Evolutionary conservation across 2,113 vertebrate species (phyloP).

Genomic region (Carassius carassius): DNA sequence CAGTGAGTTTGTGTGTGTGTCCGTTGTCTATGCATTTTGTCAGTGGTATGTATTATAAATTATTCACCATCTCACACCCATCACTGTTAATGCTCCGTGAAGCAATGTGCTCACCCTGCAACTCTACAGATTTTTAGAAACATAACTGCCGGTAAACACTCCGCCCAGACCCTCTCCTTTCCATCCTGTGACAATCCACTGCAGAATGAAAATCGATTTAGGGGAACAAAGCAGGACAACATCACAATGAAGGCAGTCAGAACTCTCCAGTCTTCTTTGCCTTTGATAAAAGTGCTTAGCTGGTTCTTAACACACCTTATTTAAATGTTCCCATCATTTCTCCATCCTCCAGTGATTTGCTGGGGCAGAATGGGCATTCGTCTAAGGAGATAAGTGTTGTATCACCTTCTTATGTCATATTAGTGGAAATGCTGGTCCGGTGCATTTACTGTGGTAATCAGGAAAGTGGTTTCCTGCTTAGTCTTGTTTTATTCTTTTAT

Average conservation of each 20-base stretch:
- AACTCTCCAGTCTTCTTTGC: constrained; percentile 47
- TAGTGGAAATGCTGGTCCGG: constrained; percentile 44
- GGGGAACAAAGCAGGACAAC: constrained; percentile 59
- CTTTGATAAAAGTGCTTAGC: constrained; percentile 54
- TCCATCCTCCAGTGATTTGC: constrained; percentile 7
- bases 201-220: constrained; percentile 65
- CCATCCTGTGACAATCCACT: constrained; percentile 43
- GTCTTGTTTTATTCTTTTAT: constrained; percentile 26
- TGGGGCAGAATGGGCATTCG: constrained; percentile 41
- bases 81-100: constrained; percentile 36
- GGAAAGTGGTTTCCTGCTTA: constrained; percentile 4
- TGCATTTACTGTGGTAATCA: constrained; percentile 21
- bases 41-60: neutral
- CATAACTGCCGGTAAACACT: constrained; percentile 37
- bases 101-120: constrained; percentile 70
- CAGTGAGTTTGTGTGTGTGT: no score
- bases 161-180: neutral
- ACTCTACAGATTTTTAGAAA: constrained; percentile 67
- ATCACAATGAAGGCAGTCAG: constrained; percentile 48
- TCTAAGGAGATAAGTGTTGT: constrained; percentile 47
- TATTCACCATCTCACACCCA: constrained; percentile 27
- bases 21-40: neutral
- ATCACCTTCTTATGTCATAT: constrained; percentile 55
- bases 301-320: constrained; percentile 53
- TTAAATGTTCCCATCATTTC: constrained; percentile 59